Evolutionary conservation across 2,888 invertebrate species (phyloP).

Genomic region (Leptinotarsa rubiginosa): DNA sequence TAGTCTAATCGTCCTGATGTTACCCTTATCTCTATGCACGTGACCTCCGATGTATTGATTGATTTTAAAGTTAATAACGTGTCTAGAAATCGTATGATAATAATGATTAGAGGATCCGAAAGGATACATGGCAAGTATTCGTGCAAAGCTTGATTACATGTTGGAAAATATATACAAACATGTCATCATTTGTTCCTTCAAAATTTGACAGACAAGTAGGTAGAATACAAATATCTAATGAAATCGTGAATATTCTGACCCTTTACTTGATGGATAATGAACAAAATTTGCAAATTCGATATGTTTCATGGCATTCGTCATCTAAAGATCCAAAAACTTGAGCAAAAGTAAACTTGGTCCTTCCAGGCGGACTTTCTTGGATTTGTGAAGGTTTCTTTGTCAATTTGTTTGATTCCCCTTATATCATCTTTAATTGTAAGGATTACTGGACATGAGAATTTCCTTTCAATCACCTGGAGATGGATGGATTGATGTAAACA

Average conservation of each 20-base stretch:
- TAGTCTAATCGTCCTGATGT: constrained; percentile 24
- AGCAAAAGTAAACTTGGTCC: too few relatives aligned
- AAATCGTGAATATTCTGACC: background rate
- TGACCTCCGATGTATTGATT: constrained; percentile 41
- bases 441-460: too few relatives aligned
- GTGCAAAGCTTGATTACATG: background rate
- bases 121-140: background rate
- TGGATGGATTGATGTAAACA: too few relatives aligned
- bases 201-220: background rate
- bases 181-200: background rate
- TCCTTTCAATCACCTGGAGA: too few relatives aligned
- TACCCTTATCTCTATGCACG: constrained; percentile 38
- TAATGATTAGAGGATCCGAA: constrained; percentile 4
- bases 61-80: constrained; percentile 38
- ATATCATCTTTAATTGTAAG: too few relatives aligned
- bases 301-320: too few relatives aligned
- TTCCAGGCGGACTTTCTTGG: too few relatives aligned
- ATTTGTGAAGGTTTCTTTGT: too few relatives aligned
- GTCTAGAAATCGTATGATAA: constrained; percentile 15
- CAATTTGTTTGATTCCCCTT: too few relatives aligned
- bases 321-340: too few relatives aligned
- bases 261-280: background rate
- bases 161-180: background rate
- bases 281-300: background rate
- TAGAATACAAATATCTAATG: background rate